Conservation (phyloP, 2,113 vertebrate species). For the Macquaria ambigua region DNA sequence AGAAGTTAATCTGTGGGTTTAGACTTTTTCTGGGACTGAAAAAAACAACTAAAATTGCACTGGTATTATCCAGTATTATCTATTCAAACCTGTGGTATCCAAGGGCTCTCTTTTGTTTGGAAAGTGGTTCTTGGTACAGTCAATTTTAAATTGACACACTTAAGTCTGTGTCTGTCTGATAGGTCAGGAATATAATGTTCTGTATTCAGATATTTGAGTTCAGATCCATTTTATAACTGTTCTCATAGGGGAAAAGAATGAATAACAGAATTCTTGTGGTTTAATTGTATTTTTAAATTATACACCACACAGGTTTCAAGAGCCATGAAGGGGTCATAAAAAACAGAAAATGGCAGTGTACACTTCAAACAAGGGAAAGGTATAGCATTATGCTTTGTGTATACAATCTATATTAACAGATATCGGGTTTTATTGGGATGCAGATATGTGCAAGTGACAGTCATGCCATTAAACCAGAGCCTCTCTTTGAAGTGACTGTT, state of each 20-base stretch:
- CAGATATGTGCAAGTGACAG: not conserved
- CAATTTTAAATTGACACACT: constrained; percentile 15
- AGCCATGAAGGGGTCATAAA: not conserved
- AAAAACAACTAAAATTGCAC: not conserved
- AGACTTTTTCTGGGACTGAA: not conserved
- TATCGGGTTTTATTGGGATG: not conserved
- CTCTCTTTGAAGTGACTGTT: not conserved
- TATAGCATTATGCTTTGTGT: not conserved
- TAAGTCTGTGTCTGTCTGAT: constrained; percentile 14
- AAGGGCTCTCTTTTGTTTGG: not conserved
- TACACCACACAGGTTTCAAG: not conserved
- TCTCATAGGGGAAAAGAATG: not conserved
- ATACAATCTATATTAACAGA: not conserved
- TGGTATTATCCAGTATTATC: not conserved
- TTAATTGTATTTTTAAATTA: constrained; percentile 2
- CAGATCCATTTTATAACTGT: not conserved
- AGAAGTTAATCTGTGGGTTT: constrained; percentile 3
- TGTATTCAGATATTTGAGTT: not conserved
- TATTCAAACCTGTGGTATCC: not conserved
- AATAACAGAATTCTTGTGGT: not conserved
- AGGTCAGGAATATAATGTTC: not conserved
- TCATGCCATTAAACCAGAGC: not conserved
- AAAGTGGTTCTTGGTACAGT: constrained; percentile 4
- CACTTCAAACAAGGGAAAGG: not conserved
- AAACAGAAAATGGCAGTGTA: constrained; percentile 6